These are phyloP conservation scores for Eueides isabella DNA, from an alignment of 1,140 invertebrate genomes.

Conservation along the genomic window DNA sequence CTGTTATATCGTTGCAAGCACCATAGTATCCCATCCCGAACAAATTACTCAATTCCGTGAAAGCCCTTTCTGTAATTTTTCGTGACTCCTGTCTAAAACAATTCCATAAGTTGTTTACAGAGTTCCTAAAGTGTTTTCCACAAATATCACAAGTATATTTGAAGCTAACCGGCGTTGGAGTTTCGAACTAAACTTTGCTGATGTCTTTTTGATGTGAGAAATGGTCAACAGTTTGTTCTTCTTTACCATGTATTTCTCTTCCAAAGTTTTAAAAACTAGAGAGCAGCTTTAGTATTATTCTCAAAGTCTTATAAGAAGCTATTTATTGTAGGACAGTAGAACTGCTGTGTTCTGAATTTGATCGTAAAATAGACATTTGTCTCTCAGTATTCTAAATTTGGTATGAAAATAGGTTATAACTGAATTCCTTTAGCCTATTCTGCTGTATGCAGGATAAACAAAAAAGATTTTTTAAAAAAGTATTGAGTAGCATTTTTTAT, in stretches of 20 bases:
- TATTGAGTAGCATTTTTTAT: no score
- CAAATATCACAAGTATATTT: constrained; percentile 8
- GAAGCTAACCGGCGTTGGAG: not conserved
- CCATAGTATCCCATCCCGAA: not conserved
- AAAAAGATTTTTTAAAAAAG: no score
- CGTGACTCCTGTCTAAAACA: not conserved
- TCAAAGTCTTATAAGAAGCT: no score
- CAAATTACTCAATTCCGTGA: not conserved
- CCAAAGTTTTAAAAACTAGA: not conserved
- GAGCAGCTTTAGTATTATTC: no score
- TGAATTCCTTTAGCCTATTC: no score
- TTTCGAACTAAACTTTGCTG: not conserved
- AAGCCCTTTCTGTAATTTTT: not conserved
- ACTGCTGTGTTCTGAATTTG: no score
- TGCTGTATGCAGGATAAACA: no score
- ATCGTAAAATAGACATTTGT: no score
- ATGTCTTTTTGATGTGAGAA: constrained; percentile 9
- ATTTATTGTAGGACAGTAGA: no score
- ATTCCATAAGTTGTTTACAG: constrained; percentile 1
- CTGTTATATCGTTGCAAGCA: no score
- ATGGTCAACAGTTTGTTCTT: not conserved
- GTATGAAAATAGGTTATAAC: no score
- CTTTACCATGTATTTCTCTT: not conserved
- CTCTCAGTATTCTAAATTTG: no score
- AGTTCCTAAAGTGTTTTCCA: not conserved